Evolutionary conservation across 2,888 invertebrate genomes (phyloP).

Genomic region (Suillia variegata): DNA sequence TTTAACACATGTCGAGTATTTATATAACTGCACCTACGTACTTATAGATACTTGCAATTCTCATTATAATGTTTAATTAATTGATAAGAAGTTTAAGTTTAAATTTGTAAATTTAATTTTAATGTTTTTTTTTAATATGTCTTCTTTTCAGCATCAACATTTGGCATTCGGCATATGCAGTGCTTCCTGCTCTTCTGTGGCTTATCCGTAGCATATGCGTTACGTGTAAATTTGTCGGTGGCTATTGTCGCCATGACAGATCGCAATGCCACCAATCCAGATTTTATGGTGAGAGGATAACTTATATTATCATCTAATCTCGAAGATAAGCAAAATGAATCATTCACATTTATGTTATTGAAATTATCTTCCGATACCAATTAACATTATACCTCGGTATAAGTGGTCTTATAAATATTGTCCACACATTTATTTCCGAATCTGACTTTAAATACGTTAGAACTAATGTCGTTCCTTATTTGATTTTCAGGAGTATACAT

Average conservation of each 20-base stretch:
- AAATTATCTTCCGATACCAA: background rate
- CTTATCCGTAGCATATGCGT: slow-evolving; percentile 68
- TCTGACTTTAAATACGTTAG: background rate
- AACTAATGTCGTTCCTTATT: background rate
- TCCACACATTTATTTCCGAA: background rate
- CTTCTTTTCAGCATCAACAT: slow-evolving; percentile 40
- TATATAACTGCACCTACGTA: no score
- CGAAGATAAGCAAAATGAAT: background rate
- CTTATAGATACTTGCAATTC: no score
- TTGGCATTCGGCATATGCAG: slow-evolving; percentile 70
- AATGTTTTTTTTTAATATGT: no score
- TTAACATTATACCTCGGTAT: background rate
- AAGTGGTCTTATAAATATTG: background rate
- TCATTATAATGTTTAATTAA: no score
- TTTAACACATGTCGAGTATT: no score
- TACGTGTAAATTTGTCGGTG: slow-evolving; percentile 73
- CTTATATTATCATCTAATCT: background rate
- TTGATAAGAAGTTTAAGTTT: no score
- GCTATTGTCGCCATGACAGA: slow-evolving; percentile 78
- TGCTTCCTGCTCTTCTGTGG: slow-evolving; percentile 67
- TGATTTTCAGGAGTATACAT: slow-evolving; percentile 65
- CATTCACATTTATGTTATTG: no score
- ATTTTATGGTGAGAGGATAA: slow-evolving; percentile 47
- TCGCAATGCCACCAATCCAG: slow-evolving; percentile 47
- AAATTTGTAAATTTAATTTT: no score